Evolutionary conservation across 2,888 invertebrate species (phyloP), one percentile per base, ranked within the genome.

Genomic region (Habrosyne pyritoides): DNA sequence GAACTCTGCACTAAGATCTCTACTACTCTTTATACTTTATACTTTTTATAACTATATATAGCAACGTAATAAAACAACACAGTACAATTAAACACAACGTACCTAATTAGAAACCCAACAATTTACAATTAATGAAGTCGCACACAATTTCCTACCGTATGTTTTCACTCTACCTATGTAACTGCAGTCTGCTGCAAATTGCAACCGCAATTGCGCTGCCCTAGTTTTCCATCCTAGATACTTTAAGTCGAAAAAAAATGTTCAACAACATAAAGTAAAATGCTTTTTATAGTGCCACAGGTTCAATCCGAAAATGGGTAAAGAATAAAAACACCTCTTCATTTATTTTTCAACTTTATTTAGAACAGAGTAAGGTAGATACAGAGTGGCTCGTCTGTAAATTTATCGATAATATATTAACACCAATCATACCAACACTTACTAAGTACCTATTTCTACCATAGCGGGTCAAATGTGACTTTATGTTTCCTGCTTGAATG

Each of bases 121-220:
- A 24, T 24, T 24, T 42, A 2, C 0, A 36, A 12, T 52, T 33
- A 36, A 10, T 33, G 42, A 5, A 5, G 49, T 14, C 10, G 26
- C 28, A 22, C 36, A 26, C 36, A 47, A 47, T 30, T 6, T n/a
- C 14, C 28, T 21, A 10, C 56, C 64, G 66, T 73, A 48, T 77
- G 69, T 78, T 71, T 65, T 26, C 57, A 36, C 53, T 53, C 54
- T 57, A 68, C 53, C 57, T 61, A 66, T 67, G 68, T 67, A 66
- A 60, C 54, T 51, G 56, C 58, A 61, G 60, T 60, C 57, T 53
- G 70, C 64, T 73, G 74, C 77, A 77, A 42, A 69, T 77, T 71
- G 66, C 67, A 70, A 64, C 67, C 65, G 69, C 74, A 73, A 71
- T 72, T 66, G 66, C 54, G 59, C 42, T 73, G 78, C 51, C 79